Evolutionary conservation across 2,113 vertebrate genomes (phyloP).

Genomic region (Corvus moneduloides): DNA sequence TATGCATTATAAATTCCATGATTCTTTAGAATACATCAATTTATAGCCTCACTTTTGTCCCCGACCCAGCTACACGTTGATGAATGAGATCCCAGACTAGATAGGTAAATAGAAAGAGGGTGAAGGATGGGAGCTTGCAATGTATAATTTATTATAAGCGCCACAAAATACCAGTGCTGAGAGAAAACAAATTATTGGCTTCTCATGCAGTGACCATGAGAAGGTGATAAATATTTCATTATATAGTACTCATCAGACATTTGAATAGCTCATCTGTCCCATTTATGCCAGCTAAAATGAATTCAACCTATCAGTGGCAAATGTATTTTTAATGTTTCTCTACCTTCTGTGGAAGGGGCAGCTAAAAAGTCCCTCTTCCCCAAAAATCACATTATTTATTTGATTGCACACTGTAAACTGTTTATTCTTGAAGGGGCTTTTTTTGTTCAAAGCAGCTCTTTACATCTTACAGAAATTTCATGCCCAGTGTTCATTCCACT

Average conservation of each 20-base stretch:
- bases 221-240: conserved; percentile 74
- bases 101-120: conserved; percentile 61
- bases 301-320: conserved; percentile 74
- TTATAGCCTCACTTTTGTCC: conserved; percentile 38
- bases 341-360: conserved; percentile 30
- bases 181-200: conserved; percentile 70
- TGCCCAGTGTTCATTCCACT: neutral
- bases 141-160: conserved; percentile 64
- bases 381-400: conserved; percentile 1
- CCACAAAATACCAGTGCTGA: conserved; percentile 50
- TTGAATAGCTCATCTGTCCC: conserved; percentile 77
- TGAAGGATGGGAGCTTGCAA: conserved; percentile 27
- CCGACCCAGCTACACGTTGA: conserved; percentile 8
- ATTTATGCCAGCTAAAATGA: conserved; percentile 79
- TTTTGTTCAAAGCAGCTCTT: neutral
- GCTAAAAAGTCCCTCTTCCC: conserved; percentile 31
- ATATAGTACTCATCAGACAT: conserved; percentile 67
- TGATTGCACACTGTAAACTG: conserved; percentile 24
- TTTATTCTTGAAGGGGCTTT: conserved; percentile 15
- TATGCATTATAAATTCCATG: neutral
- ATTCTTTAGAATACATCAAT: conserved; percentile 43
- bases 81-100: conserved; percentile 53
- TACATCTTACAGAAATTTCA: neutral
- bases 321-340: conserved; percentile 78
- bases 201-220: conserved; percentile 66